Conservation (phyloP, 2,888 invertebrate species). For the Caenorhabditis sp. region DNA sequence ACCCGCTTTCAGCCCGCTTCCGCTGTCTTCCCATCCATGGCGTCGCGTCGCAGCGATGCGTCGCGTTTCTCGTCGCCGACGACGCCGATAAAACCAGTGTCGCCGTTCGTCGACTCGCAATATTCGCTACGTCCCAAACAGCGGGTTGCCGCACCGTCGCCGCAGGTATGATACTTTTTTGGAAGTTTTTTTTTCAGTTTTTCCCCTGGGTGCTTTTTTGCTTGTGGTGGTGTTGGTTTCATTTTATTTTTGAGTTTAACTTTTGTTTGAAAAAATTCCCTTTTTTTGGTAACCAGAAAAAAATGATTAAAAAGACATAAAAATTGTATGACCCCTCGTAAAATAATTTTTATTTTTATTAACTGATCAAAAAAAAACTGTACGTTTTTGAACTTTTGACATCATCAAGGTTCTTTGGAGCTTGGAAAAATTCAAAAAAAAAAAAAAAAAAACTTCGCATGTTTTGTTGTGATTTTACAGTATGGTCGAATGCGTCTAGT, state of each 20-base stretch:
- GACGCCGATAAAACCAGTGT: constrained; percentile 63
- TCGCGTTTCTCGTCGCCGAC: constrained; percentile 60
- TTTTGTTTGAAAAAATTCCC: no score
- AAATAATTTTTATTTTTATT: neutral
- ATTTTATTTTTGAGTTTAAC: no score
- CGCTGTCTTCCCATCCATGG: constrained; percentile 34
- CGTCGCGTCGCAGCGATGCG: constrained; percentile 28
- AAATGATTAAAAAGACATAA: neutral
- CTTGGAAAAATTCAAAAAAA: no score
- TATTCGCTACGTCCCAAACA: neutral
- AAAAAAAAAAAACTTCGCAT: neutral
- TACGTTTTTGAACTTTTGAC: constrained; percentile 1
- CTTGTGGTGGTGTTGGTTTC: no score
- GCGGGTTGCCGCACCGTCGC: constrained; percentile 1
- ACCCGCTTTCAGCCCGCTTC: constrained; percentile 35
- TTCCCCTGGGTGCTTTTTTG: no score
- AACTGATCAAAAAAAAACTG: neutral
- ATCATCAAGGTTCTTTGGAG: neutral
- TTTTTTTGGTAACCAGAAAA: neutral
- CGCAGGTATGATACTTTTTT: constrained; percentile 20
- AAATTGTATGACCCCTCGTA: neutral
- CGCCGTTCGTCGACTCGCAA: constrained; percentile 10
- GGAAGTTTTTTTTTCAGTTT: neutral
- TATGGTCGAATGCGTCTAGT: neutral
- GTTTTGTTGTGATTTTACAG: neutral